phyloP scores from a whole-genome alignment of 2,888 invertebrate genomes.

The Oligia latruncula region DNA sequence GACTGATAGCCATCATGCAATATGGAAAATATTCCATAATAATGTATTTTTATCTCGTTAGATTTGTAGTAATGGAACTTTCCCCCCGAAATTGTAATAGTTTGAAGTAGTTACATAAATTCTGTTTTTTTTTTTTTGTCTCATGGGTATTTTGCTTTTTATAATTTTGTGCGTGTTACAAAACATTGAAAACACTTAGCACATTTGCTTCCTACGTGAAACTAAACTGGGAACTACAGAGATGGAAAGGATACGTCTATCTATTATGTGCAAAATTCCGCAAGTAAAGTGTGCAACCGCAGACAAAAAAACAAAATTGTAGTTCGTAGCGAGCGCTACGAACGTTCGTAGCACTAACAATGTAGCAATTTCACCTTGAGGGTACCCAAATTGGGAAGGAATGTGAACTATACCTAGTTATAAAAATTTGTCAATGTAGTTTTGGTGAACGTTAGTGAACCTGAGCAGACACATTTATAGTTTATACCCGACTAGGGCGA shows the following conservation, averaged over 20 bases:
- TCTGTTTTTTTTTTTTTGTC: background rate
- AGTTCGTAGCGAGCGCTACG: slow-evolving; percentile 1
- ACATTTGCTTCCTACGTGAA: background rate
- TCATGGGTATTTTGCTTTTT: background rate
- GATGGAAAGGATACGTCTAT: background rate
- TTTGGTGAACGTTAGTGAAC: no score
- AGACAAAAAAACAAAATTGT: background rate
- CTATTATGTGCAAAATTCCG: background rate
- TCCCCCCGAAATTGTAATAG: slow-evolving; percentile 15
- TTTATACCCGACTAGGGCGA: no score
- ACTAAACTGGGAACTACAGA: background rate
- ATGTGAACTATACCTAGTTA: background rate
- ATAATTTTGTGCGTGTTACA: background rate
- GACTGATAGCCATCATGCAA: slow-evolving; percentile 40
- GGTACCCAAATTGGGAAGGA: background rate
- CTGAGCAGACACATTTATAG: no score
- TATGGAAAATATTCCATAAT: slow-evolving; percentile 62
- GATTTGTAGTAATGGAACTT: slow-evolving; percentile 29
- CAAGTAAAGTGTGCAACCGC: background rate
- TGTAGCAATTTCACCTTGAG: background rate
- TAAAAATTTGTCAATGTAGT: no score
- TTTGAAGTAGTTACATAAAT: background rate
- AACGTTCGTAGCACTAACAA: background rate
- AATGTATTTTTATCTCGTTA: slow-evolving; percentile 23
- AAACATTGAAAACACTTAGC: background rate